Percentiles rank a stretch among this genome's conserved stretches.
phyloP scores from a whole-genome alignment of 2,113 vertebrate species.

The Electrona antarctica region DNA sequence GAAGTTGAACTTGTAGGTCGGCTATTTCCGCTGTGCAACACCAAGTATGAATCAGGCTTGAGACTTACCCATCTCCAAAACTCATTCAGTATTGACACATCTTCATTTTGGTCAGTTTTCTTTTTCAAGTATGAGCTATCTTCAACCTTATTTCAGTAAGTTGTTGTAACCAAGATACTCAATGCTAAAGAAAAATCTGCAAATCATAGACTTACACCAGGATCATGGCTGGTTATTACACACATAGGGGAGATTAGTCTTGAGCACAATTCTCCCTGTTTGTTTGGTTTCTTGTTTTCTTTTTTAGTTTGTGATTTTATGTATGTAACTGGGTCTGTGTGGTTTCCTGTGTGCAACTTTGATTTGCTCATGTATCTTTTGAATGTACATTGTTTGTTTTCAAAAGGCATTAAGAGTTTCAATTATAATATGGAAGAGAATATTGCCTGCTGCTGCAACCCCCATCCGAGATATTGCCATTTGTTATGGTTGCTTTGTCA shows the following conservation, averaged over 20 bases:
- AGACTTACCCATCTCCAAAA: conserved; percentile 57
- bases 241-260: conserved; percentile 24
- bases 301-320: conserved; percentile 36
- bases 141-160: conserved; percentile 32
- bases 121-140: conserved; percentile 47
- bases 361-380: conserved; percentile 61
- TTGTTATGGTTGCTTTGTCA: conserved; percentile 38
- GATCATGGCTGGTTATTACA: not conserved
- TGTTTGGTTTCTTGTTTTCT: conserved; percentile 25
- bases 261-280: conserved; percentile 27
- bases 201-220: not conserved
- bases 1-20: too few relatives aligned
- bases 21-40: too few relatives aligned
- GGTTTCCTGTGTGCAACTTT: conserved; percentile 53
- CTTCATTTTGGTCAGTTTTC: not conserved
- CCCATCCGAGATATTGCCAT: conserved; percentile 42
- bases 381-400: conserved; percentile 42
- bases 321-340: conserved; percentile 44
- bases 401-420: conserved; percentile 18
- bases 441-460: conserved; percentile 59
- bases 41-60: not conserved
- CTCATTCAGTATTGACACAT: conserved; percentile 55
- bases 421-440: conserved; percentile 17
- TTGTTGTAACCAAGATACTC: conserved; percentile 15
- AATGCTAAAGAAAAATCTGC: conserved; percentile 32